Base-by-base conservation (phyloP, 2,888 invertebrate species). In the Mimachlamys varia region DNA sequence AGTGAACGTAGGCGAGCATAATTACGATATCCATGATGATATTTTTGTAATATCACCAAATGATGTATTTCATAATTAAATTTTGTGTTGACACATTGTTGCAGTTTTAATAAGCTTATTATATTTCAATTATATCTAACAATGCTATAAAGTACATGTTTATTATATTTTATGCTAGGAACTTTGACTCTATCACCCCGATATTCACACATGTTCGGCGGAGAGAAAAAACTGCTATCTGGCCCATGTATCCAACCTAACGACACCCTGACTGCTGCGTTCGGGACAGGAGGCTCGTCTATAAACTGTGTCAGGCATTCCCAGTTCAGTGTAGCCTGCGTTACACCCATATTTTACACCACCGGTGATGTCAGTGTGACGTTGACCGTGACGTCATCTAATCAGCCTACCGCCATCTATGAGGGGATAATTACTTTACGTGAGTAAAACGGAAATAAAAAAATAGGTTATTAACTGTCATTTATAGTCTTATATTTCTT, bases 151-250 rank as follows among this genome's bases (percentile, higher is more conserved):
- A 44, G 44, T 44, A 7, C 44, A 44, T 44, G 44, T 44, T 5
- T 44, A 44, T 44, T 5, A 44, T 53, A 19, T 88, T 38, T 88
- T 37, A 10, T 88, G 33, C 33, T 44, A 91, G 91, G 91, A 53
- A 58, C 19, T 0, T 88, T 90, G n/a, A 90, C 91, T 4, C 58
- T 91, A 37, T 44, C 88, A 19, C 91, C 91, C 15, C 55, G 91
- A 33, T 90, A 88, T 38, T 88, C 62, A 0, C 62, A 89, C 12
- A 89, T 91, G 89, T 90, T 91, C 38, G 91, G 91, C 17, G 91
- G 91, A 0, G 88, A 90, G n/a, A 33, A 62, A 19, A 44, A 90
- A 7, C 38, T 88, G 12, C 50, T 91, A 0, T 55, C 90, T 22
- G 91, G 91, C 19, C 90, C 91, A 37, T 91, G 91, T 55, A 53